Evolutionary conservation across 2,113 vertebrate genomes (phyloP), one percentile per base, ranked within the genome.

Genomic region (Dromaius novaehollandiae): DNA sequence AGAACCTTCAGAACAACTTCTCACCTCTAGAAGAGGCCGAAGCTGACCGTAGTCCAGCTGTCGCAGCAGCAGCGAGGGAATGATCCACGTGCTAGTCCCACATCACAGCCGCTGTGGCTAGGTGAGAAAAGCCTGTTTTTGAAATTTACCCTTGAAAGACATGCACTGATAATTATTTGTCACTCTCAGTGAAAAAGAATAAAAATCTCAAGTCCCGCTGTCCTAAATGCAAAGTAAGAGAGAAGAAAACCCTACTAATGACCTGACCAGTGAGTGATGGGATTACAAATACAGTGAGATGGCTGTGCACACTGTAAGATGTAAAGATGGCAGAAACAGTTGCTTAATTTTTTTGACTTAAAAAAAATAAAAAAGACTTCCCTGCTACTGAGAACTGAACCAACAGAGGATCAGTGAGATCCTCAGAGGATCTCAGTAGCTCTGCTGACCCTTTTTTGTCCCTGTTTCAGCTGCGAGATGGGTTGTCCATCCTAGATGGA

Each of bases 251-350:
- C 74, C 40, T 19, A 1, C 13, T 28, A 21, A 34, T 22, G 48
- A 36, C 26, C 22, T 0, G 0, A 91, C 17, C 6, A 65, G 84
- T 8, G 75, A 86, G 60, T 28, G 86, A 48, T 36, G 9, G 0
- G 16, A 46, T 26, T 64, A 64, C 60, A 90, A 44, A 80, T 76
- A 32, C 34, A 68, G 51, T 9, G 83, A 86, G 68, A 66, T 74
- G 81, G 88, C 79, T 80, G 44, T 24, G 30, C 6, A 38, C 19
- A 28, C 71, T 55, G 71, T 53, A 55, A 55, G 71, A 36, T 15
- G 13, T 22, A 51, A 38, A 73, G 69, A 63, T n/a, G 74, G 26
- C 73, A 68, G 63, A 44, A 82, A 50, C 30, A 88, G 58, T 42
- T 40, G 19, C 38, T 76, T 55, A 6, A 64, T 40, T 64, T 1